Percentiles rank a stretch among this genome's conserved stretches.
These are phyloP conservation scores for Phoxinus dragarum DNA, from an alignment of 2,797 vertebrate species.

Conservation along the genomic window DNA sequence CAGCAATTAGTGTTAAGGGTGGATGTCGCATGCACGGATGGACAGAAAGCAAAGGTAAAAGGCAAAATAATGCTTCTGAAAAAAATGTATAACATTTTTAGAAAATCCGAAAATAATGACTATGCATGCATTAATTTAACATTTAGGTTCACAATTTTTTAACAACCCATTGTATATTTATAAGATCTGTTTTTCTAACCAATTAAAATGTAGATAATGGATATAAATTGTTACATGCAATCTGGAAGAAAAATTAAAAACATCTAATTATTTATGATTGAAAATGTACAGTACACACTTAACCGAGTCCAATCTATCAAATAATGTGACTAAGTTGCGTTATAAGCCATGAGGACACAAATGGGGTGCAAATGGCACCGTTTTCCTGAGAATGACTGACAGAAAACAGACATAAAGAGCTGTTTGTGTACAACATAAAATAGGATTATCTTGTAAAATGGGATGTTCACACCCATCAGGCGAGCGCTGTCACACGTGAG, in stretches of 20 bases:
- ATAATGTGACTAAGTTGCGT: background rate
- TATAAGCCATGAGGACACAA: background rate
- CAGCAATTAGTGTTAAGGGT: background rate
- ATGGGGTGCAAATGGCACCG: background rate
- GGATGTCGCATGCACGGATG: background rate
- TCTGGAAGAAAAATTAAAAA: background rate
- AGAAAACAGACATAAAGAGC: background rate
- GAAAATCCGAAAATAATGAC: background rate
- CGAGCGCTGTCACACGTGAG: slow-evolving; percentile 9
- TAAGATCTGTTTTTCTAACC: background rate
- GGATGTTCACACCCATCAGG: background rate
- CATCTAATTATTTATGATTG: background rate
- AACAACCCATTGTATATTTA: background rate
- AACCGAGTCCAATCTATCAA: background rate
- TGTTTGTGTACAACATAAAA: background rate
- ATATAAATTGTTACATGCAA: background rate
- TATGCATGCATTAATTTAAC: background rate
- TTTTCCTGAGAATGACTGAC: slow-evolving; percentile 10
- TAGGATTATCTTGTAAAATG: background rate
- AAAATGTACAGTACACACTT: background rate
- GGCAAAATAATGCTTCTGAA: background rate
- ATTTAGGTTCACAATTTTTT: background rate
- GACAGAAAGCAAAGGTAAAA: background rate
- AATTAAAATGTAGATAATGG: background rate
- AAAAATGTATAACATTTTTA: background rate